Evolutionary conservation across 2,113 vertebrate species (phyloP).

Genomic region (Dicrurus megarhynchus): DNA sequence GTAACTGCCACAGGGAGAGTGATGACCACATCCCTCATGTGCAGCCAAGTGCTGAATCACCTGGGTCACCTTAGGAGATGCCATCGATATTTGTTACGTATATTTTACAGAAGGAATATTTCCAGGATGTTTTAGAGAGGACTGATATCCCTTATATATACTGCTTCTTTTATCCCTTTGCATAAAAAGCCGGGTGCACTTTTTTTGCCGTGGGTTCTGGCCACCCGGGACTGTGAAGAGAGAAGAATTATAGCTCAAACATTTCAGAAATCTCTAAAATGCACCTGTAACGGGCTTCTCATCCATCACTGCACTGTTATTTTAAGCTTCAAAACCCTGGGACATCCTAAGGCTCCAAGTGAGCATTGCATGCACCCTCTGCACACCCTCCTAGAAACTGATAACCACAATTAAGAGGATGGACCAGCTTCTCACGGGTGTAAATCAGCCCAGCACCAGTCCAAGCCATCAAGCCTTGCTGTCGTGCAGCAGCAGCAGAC

Average conservation of each 20-base stretch:
- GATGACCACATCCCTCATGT: not conserved
- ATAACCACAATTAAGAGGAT: not conserved
- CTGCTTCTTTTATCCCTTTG: slow-evolving; percentile 16
- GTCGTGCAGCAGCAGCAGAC: not conserved
- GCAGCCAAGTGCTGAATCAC: slow-evolving; percentile 7
- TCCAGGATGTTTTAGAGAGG: not conserved
- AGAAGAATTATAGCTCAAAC: not conserved
- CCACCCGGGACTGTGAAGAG: not conserved
- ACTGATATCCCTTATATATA: not conserved
- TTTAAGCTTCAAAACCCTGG: not conserved
- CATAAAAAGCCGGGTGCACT: not conserved
- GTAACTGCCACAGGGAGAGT: not conserved
- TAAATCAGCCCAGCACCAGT: not conserved
- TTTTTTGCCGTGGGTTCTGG: not conserved
- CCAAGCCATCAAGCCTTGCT: not conserved
- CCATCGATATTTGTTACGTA: not conserved
- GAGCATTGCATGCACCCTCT: not conserved
- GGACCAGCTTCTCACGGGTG: not conserved
- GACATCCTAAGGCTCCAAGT: not conserved
- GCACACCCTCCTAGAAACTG: not conserved
- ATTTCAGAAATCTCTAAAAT: not conserved
- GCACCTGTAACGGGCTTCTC: not conserved
- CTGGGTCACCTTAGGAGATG: not conserved
- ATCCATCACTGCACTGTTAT: not conserved
- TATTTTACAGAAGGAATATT: slow-evolving; percentile 8